A percentile compares a stretch with the other conserved stretches of the same genome.
Conservation (phyloP, 2,888 invertebrate species). For the Drosophila mimica region DNA sequence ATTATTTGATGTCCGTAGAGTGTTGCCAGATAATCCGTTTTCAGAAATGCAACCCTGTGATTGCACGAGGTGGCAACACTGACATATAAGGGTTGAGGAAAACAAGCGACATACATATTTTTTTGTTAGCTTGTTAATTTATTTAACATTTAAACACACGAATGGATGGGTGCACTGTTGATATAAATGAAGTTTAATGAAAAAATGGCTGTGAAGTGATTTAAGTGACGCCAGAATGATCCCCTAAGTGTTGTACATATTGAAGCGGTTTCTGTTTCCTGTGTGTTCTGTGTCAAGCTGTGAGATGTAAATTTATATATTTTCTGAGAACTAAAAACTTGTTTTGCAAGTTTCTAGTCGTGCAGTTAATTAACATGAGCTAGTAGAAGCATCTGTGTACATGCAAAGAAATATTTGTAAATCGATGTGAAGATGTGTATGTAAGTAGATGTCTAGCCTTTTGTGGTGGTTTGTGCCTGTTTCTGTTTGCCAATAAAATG, state of each 20-base stretch:
- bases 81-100: neutral
- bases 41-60: conserved; percentile 21
- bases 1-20: neutral
- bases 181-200: neutral
- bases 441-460: neutral
- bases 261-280: neutral
- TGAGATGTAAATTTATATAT: neutral
- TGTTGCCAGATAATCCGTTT: conserved; percentile 10
- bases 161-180: conserved; percentile 5
- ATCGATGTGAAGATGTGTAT: conserved; percentile 4
- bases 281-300: neutral
- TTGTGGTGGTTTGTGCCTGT: conserved; percentile 22
- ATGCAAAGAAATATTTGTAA: neutral
- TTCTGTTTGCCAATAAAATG: conserved; percentile 45
- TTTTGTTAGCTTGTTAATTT: conserved; percentile 26
- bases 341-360: conserved; percentile 1
- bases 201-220: neutral
- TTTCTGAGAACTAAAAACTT: conserved; percentile 8
- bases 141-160: neutral
- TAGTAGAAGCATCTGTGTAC: neutral
- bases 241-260: neutral
- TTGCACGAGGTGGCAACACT: conserved; percentile 25
- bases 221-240: neutral
- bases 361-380: neutral
- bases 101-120: conserved; percentile 35